A percentile compares a stretch with the other conserved stretches of the same genome.
Conservation (phyloP, 2,888 invertebrate genomes). For the Mythimna impura region DNA sequence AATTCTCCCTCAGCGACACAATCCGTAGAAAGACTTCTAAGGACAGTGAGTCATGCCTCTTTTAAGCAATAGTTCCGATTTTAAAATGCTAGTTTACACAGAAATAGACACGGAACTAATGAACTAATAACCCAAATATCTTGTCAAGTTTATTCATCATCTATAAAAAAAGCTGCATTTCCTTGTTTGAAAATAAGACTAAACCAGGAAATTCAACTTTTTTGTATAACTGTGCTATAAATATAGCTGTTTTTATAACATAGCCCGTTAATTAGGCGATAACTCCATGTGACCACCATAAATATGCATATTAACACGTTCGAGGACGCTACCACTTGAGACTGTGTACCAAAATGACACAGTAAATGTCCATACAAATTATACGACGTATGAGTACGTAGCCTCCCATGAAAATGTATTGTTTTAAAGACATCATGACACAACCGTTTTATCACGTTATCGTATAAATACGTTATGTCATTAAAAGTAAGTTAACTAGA, state of each 20-base stretch:
- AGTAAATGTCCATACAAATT: too few species aligned
- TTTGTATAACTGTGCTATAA: background rate
- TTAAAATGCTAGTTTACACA: conserved; percentile 14
- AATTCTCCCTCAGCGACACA: conserved; percentile 42
- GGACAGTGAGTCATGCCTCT: conserved; percentile 39
- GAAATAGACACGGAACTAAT: conserved; percentile 25
- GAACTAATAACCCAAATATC: conserved; percentile 10
- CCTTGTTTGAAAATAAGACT: background rate
- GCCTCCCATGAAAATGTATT: too few species aligned
- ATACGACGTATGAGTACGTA: too few species aligned
- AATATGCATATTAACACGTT: conserved; percentile 35
- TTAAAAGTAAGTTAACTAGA: too few species aligned
- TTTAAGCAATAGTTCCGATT: conserved; percentile 39
- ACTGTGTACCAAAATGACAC: too few species aligned
- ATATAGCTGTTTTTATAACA: conserved; percentile 1
- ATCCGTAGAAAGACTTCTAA: conserved; percentile 23
- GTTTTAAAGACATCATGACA: too few species aligned
- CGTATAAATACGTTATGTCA: too few species aligned
- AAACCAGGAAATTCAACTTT: too few species aligned
- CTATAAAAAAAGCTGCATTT: background rate
- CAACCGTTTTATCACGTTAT: too few species aligned
- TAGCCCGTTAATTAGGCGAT: conserved; percentile 12
- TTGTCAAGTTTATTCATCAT: conserved; percentile 7
- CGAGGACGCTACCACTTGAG: too few species aligned
- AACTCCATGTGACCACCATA: conserved; percentile 29